Conservation (phyloP, 1,140 invertebrate genomes). For the Chironomus striatipennis region DNA sequence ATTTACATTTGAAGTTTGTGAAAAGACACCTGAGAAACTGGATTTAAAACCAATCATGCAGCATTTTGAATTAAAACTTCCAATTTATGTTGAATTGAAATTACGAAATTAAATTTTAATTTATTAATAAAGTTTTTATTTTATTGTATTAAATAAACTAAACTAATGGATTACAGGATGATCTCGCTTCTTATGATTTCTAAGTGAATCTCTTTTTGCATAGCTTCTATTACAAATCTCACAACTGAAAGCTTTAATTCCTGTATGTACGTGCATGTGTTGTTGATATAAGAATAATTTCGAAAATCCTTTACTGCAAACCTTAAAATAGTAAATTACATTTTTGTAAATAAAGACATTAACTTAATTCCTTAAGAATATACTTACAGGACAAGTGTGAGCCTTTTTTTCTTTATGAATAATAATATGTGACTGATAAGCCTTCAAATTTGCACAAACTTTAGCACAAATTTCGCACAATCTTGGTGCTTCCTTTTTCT, state of each 20-base stretch:
- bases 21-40: conserved; percentile 25
- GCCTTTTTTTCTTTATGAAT: not conserved
- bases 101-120: too few species aligned
- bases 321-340: not conserved
- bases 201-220: not conserved
- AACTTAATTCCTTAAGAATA: not conserved
- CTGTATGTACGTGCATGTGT: conserved; percentile 1
- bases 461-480: conserved; percentile 1
- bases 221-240: not conserved
- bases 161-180: not conserved
- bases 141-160: too few species aligned
- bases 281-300: not conserved
- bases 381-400: not conserved
- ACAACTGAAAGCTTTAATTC: not conserved
- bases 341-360: too few species aligned
- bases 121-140: too few species aligned
- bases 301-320: not conserved
- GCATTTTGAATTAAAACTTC: too few species aligned
- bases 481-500: not conserved
- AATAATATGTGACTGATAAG: conserved; percentile 1
- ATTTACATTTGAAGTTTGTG: conserved; percentile 29
- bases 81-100: too few species aligned
- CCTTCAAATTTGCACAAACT: conserved; percentile 3
- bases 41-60: not conserved
- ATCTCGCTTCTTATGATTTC: not conserved